Evolutionary conservation across 2,888 invertebrate genomes (phyloP), one percentile per base, ranked within the genome.

Genomic region (Epinotia brunnichana): DNA sequence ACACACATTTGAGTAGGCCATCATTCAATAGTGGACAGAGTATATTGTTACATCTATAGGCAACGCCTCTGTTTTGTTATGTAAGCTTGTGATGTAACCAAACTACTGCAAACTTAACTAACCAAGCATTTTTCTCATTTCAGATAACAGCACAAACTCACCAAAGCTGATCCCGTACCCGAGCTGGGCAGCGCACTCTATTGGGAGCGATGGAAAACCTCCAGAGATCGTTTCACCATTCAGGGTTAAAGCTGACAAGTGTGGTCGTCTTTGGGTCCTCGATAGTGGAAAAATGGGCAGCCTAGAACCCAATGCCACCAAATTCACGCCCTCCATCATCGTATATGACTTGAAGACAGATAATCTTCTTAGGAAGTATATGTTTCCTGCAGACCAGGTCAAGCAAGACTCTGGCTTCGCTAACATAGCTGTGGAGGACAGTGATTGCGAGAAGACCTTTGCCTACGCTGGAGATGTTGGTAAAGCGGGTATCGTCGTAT

Each of bases 81-180:
- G 66, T 66, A 66, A 41, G 21, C 21, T 41, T 21, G 13, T 54
- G 19, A 41, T 21, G 41, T 56, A 66, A 66, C 41, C 41, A 64
- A 35, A 13, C 21, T 39, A 56, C 44, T 24, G 15, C 54, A 35
- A 54, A 21, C 17, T 70, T 69, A 54, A 21, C 17, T 70, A 68
- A 70, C 73, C 56, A 35, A 69, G 72, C 73, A 66, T 69, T 75
- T 78, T 73, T 74, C 75, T 76, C 63, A 71, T 94, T 94, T 39
- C 93, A 96, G 96, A 96, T 82, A 95, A 92, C 70, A 90, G 94
- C 0, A 94, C 94, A 0, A 94, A 93, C 71, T 95, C 96, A 5
- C 97, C 97, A 0, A 92, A 94, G 53, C 86, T 97, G 71, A 95
- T 92, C n/a, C 97, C 97, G 0, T 97, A 96, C 79, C 97, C 97